Percentiles rank a stretch among this genome's conserved stretches.
These are phyloP conservation scores for Chironomus tepperi DNA, from an alignment of 1,140 invertebrate genomes.

Conservation along the genomic window DNA sequence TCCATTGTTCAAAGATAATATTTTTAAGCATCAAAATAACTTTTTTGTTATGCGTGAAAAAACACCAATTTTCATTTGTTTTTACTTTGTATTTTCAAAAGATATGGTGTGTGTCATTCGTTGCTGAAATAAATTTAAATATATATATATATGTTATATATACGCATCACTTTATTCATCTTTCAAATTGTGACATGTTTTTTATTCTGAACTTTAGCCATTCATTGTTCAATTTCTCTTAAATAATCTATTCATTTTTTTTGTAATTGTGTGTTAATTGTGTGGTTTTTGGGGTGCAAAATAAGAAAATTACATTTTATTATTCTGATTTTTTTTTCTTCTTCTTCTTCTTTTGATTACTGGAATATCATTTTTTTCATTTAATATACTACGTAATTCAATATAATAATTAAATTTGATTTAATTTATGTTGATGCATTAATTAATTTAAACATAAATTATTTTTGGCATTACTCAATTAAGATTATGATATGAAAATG, in stretches of 20 bases:
- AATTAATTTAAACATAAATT: too few relatives aligned
- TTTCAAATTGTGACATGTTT: background rate
- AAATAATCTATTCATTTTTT: background rate
- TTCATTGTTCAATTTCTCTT: background rate
- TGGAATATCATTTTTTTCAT: too few relatives aligned
- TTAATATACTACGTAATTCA: too few relatives aligned
- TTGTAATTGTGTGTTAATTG: conserved; percentile 1
- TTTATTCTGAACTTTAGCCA: background rate
- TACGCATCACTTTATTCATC: background rate
- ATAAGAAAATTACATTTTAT: background rate
- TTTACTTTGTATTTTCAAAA: background rate
- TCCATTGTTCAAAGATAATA: background rate
- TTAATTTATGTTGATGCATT: too few relatives aligned
- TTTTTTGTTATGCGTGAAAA: too few relatives aligned
- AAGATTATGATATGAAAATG: too few relatives aligned
- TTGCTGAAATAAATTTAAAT: conserved; percentile 5
- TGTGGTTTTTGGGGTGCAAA: background rate
- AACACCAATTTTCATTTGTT: background rate
- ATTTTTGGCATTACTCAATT: too few relatives aligned
- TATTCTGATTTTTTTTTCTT: too few relatives aligned
- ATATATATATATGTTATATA: background rate
- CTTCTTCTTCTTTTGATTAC: too few relatives aligned
- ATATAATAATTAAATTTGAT: too few relatives aligned
- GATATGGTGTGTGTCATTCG: conserved; percentile 6
- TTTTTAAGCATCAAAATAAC: background rate